phyloP scores from a whole-genome alignment of 2,113 vertebrate genomes.

The Chlorodrepanis virens region DNA sequence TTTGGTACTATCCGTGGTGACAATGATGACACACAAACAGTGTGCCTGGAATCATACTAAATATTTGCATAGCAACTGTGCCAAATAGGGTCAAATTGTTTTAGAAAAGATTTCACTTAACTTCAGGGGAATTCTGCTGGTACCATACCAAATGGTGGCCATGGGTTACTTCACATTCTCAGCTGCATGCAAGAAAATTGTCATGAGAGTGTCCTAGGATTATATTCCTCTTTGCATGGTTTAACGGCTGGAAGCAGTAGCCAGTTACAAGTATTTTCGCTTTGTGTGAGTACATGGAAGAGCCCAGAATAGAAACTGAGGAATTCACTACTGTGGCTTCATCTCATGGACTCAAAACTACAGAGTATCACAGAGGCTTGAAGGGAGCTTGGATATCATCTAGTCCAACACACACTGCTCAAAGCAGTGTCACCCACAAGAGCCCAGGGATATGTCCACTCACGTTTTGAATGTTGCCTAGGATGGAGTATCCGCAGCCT shows the following conservation, averaged over 20 bases:
- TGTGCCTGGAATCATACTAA: neutral
- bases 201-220: neutral
- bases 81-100: neutral
- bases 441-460: neutral
- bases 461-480: neutral
- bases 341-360: neutral
- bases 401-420: neutral
- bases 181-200: neutral
- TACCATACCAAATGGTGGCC: neutral
- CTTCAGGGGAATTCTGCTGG: neutral
- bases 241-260: neutral
- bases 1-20: neutral
- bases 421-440: neutral
- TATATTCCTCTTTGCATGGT: neutral
- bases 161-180: neutral
- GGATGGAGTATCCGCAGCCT: accelerated
- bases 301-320: neutral
- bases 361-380: neutral
- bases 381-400: neutral
- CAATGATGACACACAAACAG: neutral
- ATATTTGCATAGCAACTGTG: neutral
- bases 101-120: neutral
- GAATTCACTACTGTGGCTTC: neutral
- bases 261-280: neutral
- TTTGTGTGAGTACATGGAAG: neutral